Conservation (phyloP, 2,888 invertebrate species). For the Dasysyrphus albostriatus region DNA sequence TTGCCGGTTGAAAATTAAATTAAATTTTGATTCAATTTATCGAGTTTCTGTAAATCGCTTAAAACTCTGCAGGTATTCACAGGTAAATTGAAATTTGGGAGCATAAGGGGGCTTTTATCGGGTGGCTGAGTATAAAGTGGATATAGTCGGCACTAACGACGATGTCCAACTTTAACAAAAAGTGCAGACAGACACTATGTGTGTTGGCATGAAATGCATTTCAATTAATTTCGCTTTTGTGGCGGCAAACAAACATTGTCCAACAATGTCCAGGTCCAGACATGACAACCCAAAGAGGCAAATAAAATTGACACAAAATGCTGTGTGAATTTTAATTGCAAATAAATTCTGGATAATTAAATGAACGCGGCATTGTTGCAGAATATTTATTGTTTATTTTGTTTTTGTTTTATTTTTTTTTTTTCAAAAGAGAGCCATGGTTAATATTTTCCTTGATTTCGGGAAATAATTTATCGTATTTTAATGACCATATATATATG, state of each 20-base stretch:
- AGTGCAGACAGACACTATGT: slow-evolving; percentile 26
- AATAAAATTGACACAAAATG: slow-evolving; percentile 43
- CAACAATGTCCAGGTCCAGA: slow-evolving; percentile 49
- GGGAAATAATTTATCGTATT: background rate
- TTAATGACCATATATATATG: background rate
- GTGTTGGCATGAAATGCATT: slow-evolving; percentile 56
- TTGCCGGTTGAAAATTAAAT: slow-evolving; percentile 67
- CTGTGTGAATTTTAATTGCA: slow-evolving; percentile 67
- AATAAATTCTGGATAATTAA: slow-evolving; percentile 72
- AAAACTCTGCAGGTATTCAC: slow-evolving; percentile 24
- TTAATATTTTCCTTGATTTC: background rate
- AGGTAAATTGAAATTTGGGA: slow-evolving; percentile 24
- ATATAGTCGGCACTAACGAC: background rate
- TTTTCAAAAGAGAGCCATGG: background rate
- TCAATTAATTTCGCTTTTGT: slow-evolving; percentile 72
- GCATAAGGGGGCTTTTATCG: background rate
- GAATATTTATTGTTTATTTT: background rate
- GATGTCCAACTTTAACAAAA: background rate
- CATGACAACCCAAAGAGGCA: slow-evolving; percentile 21
- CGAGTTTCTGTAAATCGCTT: slow-evolving; percentile 40
- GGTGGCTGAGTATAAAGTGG: background rate
- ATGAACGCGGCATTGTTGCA: slow-evolving; percentile 47
- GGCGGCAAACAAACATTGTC: slow-evolving; percentile 55
- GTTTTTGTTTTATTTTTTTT: background rate
- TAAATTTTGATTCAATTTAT: slow-evolving; percentile 72